Evolutionary conservation across 2,113 vertebrate species (phyloP).

Genomic region (Muscicapa adusta): DNA sequence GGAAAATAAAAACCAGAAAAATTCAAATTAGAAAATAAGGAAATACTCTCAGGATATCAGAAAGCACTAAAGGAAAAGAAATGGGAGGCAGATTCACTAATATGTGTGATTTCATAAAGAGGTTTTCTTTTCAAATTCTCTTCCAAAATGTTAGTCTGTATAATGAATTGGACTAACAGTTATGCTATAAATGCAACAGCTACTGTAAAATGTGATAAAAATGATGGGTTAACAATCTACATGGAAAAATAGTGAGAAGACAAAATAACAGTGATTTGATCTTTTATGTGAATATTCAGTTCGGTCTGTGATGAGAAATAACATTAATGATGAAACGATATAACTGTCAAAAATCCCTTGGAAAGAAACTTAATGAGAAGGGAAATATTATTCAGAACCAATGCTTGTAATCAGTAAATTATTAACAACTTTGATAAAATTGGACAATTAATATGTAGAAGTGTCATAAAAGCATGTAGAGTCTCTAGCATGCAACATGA

Average conservation of each 20-base stretch:
- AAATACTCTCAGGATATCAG: not conserved
- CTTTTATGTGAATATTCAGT: constrained; percentile 62
- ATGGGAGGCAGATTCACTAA: not conserved
- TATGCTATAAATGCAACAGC: constrained; percentile 44
- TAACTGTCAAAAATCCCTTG: constrained; percentile 34
- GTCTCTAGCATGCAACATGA: constrained; percentile 53
- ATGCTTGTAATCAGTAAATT: constrained; percentile 65
- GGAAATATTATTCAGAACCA: constrained; percentile 66
- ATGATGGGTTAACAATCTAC: constrained; percentile 70
- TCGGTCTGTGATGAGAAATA: constrained; percentile 58
- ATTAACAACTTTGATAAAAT: constrained; percentile 62
- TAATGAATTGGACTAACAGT: constrained; percentile 24
- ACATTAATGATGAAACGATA: constrained; percentile 20
- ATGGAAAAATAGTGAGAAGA: constrained; percentile 54
- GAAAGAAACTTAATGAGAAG: constrained; percentile 52
- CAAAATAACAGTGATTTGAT: constrained; percentile 68
- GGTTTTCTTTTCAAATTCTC: not conserved
- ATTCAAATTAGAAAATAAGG: not conserved
- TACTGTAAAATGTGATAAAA: constrained; percentile 51
- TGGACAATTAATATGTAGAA: constrained; percentile 65
- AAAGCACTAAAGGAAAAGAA: not conserved
- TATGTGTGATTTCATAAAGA: not conserved
- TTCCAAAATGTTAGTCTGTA: not conserved
- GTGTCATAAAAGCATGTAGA: not conserved
- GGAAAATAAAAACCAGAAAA: not conserved